A percentile compares a stretch with the other conserved stretches of the same genome.
phyloP scores from a whole-genome alignment of 2,888 invertebrate species.

The Luffia ferchaultella region DNA sequence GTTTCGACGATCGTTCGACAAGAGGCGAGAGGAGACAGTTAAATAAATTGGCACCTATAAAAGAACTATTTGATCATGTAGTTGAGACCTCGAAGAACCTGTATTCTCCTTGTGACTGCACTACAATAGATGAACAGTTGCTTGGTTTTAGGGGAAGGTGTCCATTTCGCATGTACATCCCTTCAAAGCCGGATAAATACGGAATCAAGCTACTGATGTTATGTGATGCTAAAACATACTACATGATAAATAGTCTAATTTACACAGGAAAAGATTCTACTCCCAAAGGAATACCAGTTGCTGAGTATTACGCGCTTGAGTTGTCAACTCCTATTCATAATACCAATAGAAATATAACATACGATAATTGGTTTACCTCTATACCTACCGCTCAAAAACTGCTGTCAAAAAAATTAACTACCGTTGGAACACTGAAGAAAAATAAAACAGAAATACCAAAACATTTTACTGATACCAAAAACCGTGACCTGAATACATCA shows the following conservation, averaged over 20 bases:
- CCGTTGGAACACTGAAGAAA: neutral
- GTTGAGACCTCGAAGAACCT: neutral
- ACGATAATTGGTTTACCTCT: no score
- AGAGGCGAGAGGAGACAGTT: slow-evolving; percentile 7
- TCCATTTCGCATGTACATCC: slow-evolving; percentile 7
- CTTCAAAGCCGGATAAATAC: slow-evolving; percentile 11
- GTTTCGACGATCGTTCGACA: slow-evolving; percentile 11
- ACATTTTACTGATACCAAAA: no score
- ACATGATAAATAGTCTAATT: no score
- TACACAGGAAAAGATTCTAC: slow-evolving; percentile 7
- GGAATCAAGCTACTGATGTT: slow-evolving; percentile 10
- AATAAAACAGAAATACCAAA: no score
- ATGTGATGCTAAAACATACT: slow-evolving; percentile 10
- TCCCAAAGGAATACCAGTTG: neutral
- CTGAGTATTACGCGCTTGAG: neutral
- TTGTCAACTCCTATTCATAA: no score
- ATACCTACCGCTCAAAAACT: neutral
- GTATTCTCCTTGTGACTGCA: neutral
- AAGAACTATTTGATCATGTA: slow-evolving; percentile 4
- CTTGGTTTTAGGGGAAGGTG: neutral
- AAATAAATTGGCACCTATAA: slow-evolving; percentile 1
- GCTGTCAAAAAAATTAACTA: neutral
- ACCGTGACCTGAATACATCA: neutral
- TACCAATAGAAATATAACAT: no score
- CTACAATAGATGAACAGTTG: neutral